phyloP scores from a whole-genome alignment of 2,113 vertebrate genomes.

The Trematocara marginatum region DNA sequence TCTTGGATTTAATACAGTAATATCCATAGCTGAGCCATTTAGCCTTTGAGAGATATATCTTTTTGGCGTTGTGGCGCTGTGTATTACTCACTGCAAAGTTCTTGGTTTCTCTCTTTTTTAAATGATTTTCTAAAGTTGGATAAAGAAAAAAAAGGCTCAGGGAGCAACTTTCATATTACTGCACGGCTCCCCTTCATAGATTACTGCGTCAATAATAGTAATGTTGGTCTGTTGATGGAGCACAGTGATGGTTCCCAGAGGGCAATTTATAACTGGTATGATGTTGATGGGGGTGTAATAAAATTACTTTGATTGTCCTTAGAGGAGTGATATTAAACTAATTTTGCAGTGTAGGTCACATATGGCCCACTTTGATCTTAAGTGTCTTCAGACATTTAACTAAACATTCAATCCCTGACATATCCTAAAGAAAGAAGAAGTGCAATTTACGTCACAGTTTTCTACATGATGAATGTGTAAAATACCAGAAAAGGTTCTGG shows the following conservation, averaged over 20 bases:
- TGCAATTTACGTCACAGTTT: background rate
- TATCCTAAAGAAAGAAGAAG: background rate
- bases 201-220: background rate
- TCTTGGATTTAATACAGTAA: slow-evolving; percentile 9
- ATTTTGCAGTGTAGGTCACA: background rate
- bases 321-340: background rate
- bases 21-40: background rate
- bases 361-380: background rate
- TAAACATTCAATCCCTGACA: background rate
- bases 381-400: background rate
- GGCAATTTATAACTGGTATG: background rate
- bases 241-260: background rate
- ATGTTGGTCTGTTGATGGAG: background rate
- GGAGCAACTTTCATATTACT: background rate
- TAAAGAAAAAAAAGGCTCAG: background rate
- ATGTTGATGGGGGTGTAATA: background rate
- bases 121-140: background rate
- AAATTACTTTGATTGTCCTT: background rate
- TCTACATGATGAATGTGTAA: background rate
- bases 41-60: background rate
- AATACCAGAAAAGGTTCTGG: background rate
- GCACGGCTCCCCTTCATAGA: background rate
- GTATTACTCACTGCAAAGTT: background rate
- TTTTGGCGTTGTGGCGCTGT: background rate
- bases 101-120: background rate